Conservation (phyloP, 2,888 invertebrate genomes). For the Smittia sp. region DNA sequence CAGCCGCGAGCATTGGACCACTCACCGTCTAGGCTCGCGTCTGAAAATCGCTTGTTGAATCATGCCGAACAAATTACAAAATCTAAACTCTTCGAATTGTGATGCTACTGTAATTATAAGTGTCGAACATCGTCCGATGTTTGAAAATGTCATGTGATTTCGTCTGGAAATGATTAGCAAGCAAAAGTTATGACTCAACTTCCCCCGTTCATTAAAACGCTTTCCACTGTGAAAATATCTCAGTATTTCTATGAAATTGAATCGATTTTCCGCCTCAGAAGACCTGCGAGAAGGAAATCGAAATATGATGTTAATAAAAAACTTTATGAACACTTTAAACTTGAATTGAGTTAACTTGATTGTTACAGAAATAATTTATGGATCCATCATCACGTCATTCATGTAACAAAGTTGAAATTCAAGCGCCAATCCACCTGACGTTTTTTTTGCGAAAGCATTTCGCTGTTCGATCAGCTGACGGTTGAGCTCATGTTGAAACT, state of each 20-base stretch:
- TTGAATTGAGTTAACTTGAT: no score
- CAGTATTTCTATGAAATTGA: constrained; percentile 12
- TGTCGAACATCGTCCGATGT: no score
- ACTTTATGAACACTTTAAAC: neutral
- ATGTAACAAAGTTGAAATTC: no score
- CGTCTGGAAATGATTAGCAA: constrained; percentile 17
- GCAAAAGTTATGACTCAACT: neutral
- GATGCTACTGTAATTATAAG: constrained; percentile 21
- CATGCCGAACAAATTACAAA: neutral
- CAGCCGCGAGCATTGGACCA: no score
- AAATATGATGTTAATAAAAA: neutral
- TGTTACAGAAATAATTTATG: no score
- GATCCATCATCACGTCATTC: no score
- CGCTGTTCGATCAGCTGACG: no score
- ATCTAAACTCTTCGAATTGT: neutral
- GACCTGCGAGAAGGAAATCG: neutral
- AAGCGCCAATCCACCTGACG: no score
- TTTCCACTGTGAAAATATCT: neutral
- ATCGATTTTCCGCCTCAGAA: neutral
- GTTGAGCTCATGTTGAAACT: no score
- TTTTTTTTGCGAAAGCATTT: no score
- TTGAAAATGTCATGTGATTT: neutral
- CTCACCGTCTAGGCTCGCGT: neutral
- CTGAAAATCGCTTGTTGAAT: neutral
- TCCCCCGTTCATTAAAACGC: neutral